Evolutionary conservation across 2,113 vertebrate genomes (phyloP).

Genomic region (Bolborhynchus lineola): DNA sequence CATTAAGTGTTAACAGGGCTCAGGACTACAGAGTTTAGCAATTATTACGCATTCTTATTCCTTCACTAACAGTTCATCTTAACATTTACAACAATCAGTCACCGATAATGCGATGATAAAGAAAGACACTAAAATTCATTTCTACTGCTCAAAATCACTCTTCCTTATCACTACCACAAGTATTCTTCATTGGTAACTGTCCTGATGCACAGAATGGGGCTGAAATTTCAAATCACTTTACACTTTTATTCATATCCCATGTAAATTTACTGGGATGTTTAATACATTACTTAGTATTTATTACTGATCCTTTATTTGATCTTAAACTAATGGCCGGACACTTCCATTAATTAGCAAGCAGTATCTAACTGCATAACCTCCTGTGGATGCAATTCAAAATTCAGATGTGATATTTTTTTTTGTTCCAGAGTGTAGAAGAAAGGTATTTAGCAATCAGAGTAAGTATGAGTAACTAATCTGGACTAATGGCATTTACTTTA

Average conservation of each 20-base stretch:
- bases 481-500: not conserved
- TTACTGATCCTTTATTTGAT: not conserved
- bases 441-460: not conserved
- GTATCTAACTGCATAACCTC: not conserved
- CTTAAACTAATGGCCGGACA: not conserved
- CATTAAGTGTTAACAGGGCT: not conserved
- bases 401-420: not conserved
- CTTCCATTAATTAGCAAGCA: not conserved
- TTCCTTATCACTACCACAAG: not conserved
- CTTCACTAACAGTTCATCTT: constrained; percentile 12
- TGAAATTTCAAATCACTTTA: constrained; percentile 8
- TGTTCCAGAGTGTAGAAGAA: not conserved
- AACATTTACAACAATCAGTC: constrained; percentile 3
- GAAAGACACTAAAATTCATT: constrained; percentile 32
- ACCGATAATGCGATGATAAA: constrained; percentile 7
- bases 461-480: not conserved
- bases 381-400: not conserved
- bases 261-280: not conserved
- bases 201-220: not conserved
- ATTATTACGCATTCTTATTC: constrained; percentile 31
- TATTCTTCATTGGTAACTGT: not conserved
- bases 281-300: not conserved
- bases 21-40: constrained; percentile 16
- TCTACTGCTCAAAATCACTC: not conserved
- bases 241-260: not conserved